Base-by-base conservation (phyloP, 2,888 invertebrate species). In the Smittia aterrima region DNA sequence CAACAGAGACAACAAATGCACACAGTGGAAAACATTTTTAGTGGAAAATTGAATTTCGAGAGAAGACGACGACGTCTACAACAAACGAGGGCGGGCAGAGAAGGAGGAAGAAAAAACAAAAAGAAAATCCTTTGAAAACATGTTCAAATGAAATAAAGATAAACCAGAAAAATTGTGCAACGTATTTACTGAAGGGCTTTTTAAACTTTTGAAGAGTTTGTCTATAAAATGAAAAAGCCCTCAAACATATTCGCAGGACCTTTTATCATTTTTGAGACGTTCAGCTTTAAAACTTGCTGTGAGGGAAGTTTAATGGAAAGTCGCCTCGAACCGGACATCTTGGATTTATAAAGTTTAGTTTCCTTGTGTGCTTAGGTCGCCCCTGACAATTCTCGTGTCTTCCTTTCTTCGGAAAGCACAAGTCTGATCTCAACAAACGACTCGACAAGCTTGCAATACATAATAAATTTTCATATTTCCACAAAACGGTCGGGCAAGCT, bases 21-120 rank as follows among this genome's bases (percentile, higher is more conserved):
- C 25, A 64, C 13, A 25, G 64, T 27, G 64, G 25, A 27, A 27
- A 64, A 27, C 13, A 27, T 64, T 64, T 27, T 64, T 27, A 27
- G 64, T 64, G 64, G 64, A 64, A 64, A 64, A 64, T 64, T 64
- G 27, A 64, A 64, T 64, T 64, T 22, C 6, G 2, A 58, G 22
- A 64, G 18, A 58, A 58, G 20, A n/a, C 7, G 9, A 58, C n/a
- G n/a, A n/a, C n/a, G n/a, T n/a, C n/a, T n/a, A 7, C 24, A 22
- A 24, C 25, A 27, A 27, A 25, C 22, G 25, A 27, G 22, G 20
- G 25, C 13, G n/a, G 47, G 13, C 6, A 47, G 16, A 13, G 47
- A 27, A 27, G 25, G 20, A 13, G 25, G 11, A 27, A 25, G n/a
- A n/a, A 24, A 27, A 64, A 25, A 64, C 25, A 64, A 64, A 27